A percentile compares a stretch with the other conserved stretches of the same genome.
Conservation (phyloP, 64 coral and sea anemone species). For the Dendrophyllia cribrosa region DNA sequence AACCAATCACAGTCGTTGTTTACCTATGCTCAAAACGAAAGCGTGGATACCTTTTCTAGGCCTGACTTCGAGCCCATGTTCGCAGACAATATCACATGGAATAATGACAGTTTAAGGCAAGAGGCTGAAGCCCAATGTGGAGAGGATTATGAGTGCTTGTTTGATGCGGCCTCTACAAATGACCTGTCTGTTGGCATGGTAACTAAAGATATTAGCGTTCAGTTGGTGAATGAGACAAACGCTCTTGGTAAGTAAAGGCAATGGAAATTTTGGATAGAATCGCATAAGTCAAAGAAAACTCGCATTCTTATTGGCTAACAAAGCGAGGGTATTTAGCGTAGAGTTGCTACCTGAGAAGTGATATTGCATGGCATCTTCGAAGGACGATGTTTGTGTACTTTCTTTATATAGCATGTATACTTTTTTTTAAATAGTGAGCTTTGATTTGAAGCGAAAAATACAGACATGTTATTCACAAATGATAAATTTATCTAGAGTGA, state of each 20-base stretch:
- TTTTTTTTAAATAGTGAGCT: no score
- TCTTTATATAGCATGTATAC: no score
- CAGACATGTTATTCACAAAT: no score
- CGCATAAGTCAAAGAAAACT: no score
- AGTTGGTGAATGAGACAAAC: slow-evolving; percentile 31
- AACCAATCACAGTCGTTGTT: no score
- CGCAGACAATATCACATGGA: slow-evolving; percentile 32
- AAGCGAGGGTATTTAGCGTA: no score
- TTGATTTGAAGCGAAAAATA: no score
- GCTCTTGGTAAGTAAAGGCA: slow-evolving; percentile 17
- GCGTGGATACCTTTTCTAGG: slow-evolving; percentile 28
- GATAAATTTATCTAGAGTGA: no score
- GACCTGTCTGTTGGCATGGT: slow-evolving; percentile 33
- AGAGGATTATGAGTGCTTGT: slow-evolving; percentile 29
- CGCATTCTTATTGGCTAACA: no score
- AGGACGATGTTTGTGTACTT: no score
- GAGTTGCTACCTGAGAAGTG: no score
- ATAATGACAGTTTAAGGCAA: slow-evolving; percentile 1
- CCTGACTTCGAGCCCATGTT: slow-evolving; percentile 32
- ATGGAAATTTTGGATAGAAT: not conserved
- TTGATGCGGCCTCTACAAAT: slow-evolving; percentile 38
- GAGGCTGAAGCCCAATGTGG: slow-evolving; percentile 36
- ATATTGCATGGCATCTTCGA: no score
- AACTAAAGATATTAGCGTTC: not conserved
- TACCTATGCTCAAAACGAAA: not conserved